phyloP scores from a whole-genome alignment of 2,888 invertebrate species.

The Mythimna vitellina region DNA sequence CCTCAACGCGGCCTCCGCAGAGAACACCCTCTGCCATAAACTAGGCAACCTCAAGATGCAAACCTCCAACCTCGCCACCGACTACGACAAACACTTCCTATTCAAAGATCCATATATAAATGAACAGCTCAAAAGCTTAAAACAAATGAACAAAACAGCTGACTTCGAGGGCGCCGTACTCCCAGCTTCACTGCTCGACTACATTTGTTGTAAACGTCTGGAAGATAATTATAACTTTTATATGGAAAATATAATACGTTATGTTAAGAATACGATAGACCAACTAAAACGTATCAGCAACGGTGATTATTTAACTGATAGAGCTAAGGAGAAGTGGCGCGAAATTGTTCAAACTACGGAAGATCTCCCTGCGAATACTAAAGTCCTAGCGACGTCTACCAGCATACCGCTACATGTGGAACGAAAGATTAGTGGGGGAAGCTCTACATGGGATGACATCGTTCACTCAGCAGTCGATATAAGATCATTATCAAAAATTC shows the following conservation, averaged over 20 bases:
- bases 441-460: slow-evolving; percentile 79
- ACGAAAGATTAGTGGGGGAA: slow-evolving; percentile 68
- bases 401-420: slow-evolving; percentile 81
- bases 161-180: slow-evolving; percentile 70
- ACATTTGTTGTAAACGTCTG: slow-evolving; percentile 81
- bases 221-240: slow-evolving; percentile 85
- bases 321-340: slow-evolving; percentile 84
- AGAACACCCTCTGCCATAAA: slow-evolving; percentile 81
- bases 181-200: slow-evolving; percentile 82
- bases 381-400: slow-evolving; percentile 76
- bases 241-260: slow-evolving; percentile 85
- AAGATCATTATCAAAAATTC: slow-evolving; percentile 80
- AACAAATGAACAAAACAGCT: slow-evolving; percentile 66
- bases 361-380: slow-evolving; percentile 64
- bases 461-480: slow-evolving; percentile 85
- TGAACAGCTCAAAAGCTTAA: slow-evolving; percentile 75
- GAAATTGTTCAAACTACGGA: slow-evolving; percentile 68
- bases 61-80: slow-evolving; percentile 67
- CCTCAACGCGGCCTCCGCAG: slow-evolving; percentile 73
- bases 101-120: slow-evolving; percentile 79
- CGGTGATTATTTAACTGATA: slow-evolving; percentile 85
- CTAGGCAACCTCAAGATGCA: slow-evolving; percentile 77
- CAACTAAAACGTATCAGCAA: slow-evolving; percentile 87
- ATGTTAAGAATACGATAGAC: slow-evolving; percentile 84
- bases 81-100: slow-evolving; percentile 74